Evolutionary conservation across 2,888 invertebrate species (phyloP), one percentile per base, ranked within the genome.

Genomic region (Boloria euphrosyne): DNA sequence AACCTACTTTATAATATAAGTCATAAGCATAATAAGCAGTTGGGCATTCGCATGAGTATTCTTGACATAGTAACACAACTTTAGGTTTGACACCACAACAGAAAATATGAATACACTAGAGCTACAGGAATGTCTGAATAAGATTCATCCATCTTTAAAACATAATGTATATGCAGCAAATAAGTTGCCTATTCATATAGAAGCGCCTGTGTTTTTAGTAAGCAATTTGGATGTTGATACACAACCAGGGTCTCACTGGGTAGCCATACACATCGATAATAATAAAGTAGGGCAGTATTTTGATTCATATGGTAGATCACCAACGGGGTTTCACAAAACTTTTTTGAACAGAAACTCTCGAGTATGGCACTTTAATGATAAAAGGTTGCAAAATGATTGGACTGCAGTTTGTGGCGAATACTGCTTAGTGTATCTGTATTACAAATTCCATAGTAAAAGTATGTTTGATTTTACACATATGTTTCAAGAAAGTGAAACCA

Each of bases 321-420:
- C 68, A 4, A 38, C 14, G 66, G 59, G n/a, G 4, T 65, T 57
- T 51, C 72, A 72, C 31, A 47, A 16, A 67, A 17, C 13, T 2
- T 74, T 71, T 53, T 68, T 71, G 49, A 52, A 70, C 22, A 67
- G 65, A 17, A 71, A 74, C 62, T 51, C 69, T 17, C 73, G 46
- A 54, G 44, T 49, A 38, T 75, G 72, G 71, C 10, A 52, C 65
- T 75, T 53, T 60, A 70, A 71, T 59, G 68, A 49, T 53, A 55
- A 50, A 14, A 43, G 60, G n/a, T n/a, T 62, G 66, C 71, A 50
- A 69, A 67, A 58, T n/a, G 49, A 49, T 49, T 49, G 17, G 49
- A 49, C 49, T 49, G n/a, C 17, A 49, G 4, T 17, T 16, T 49
- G 49, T 49, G 49, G 16, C 50, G 50, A 50, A 16, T 50, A 50